Base-by-base conservation (phyloP, 2,113 vertebrate genomes). In the Electrona antarctica region DNA sequence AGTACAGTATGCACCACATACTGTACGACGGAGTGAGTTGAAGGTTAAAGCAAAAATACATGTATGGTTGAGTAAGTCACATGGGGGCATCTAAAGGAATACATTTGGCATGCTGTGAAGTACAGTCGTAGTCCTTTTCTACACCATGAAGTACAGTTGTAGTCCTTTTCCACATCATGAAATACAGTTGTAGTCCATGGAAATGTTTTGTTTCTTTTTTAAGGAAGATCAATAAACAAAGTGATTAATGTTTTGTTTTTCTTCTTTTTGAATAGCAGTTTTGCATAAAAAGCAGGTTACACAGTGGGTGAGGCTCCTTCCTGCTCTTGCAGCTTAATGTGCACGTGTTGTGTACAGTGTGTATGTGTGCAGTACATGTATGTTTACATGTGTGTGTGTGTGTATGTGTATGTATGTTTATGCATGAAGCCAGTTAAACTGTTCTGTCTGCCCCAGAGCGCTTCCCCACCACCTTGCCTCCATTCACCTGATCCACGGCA, bases 371-470 rank as follows among this genome's bases (percentile, higher is more conserved):
- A 6, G 50, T 61, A 65, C 60, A 76, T 75, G 59, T 45, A 13
- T 7, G 29, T 60, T 10, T 13, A 29, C 9, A 29, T 60, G 59
- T 11, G 28, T 41, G 28, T 13, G 8, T 6, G 59, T 68, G 8
- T 11, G 57, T 62, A 41, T 21, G 7, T 47, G 59, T 66, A 62
- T 57, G 60, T 14, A 64, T 49, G 54, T 67, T 59, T 62, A 52
- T 21, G 21, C 21, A 41, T 6, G 33, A 41, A 67, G 67, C 48
- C 33, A 54, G 66, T 92, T 86, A 99, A 91, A 97, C 97, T 95
- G 98, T 98, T 93, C 98, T 96, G 93, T 99, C 97, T 0, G 95
- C 84, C 80, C 94, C 96, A 0, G 97, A 94, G 85, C 95, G 95
- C 93, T 98, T 98, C 76, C 96, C 91, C 75, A 93, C 93, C 48